These are phyloP conservation scores for Lepidochitona cinerea DNA, from an alignment of 2,888 invertebrate species.

Conservation along the genomic window DNA sequence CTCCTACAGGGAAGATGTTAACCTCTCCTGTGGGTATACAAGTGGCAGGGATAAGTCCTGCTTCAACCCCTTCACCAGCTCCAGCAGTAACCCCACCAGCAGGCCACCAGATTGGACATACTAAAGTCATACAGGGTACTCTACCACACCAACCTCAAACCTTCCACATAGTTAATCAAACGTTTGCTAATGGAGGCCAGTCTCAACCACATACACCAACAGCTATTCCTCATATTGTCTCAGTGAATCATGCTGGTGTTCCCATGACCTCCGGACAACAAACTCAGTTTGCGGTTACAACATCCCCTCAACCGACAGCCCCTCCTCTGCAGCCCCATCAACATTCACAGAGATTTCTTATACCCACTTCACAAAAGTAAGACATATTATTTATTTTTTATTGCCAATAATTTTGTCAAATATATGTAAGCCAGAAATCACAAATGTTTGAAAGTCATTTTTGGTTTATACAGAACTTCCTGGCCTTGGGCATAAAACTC, in stretches of 20 bases:
- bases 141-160: slow-evolving; percentile 37
- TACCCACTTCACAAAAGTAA: slow-evolving; percentile 51
- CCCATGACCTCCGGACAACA: slow-evolving; percentile 39
- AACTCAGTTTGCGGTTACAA: slow-evolving; percentile 20
- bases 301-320: slow-evolving; percentile 14
- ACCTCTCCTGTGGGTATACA: slow-evolving; percentile 24
- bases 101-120: slow-evolving; percentile 18
- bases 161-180: slow-evolving; percentile 29
- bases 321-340: slow-evolving; percentile 32
- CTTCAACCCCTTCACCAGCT: slow-evolving; percentile 36
- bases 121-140: neutral
- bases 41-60: neutral
- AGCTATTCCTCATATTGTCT: neutral
- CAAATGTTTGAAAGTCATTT: too few species aligned
- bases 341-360: slow-evolving; percentile 36
- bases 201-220: neutral
- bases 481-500: too few species aligned
- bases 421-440: too few species aligned
- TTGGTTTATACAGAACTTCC: too few species aligned
- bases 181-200: neutral
- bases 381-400: too few species aligned
- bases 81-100: slow-evolving; percentile 39
- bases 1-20: slow-evolving; percentile 40
- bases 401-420: too few species aligned
- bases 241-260: slow-evolving; percentile 40